Base-by-base conservation (phyloP, 1,140 invertebrate genomes). In the Theocolax elegans region DNA sequence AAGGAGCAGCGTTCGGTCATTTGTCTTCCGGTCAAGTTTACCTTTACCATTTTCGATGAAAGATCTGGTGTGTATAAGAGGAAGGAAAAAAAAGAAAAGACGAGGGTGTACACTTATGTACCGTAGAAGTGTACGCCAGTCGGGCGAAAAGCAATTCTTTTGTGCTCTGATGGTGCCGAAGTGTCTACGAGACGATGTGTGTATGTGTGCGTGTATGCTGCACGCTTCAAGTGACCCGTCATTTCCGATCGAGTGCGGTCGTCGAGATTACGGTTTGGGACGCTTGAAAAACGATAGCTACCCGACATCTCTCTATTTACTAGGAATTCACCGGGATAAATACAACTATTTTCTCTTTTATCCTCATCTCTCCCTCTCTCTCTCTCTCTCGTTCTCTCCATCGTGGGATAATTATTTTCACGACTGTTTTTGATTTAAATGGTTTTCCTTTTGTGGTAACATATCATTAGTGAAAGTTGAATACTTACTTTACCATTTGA, bases 201-300 rank as follows among this genome's bases (percentile, higher is more conserved):
- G 8, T 9, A 10, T 1, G 35, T 12, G 38, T n/a, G 63, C 2
- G 13, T 17, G 46, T 6, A 49, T 6, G 8, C n/a, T 23, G 19
- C 19, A 21, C 12, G 13, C 2, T n/a, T n/a, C n/a, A 40, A 49
- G 29, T 59, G 27, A 38, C 27, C 38, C 54, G 54, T 67, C 54
- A 59, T 49, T 67, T 59, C 54, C 54, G 42, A 56, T 58, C n/a
- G 21, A 46, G 53, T 17, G 13, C 23, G 31, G 0, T 63, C 29
- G 27, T 9, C 31, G 15, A 49, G 44, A 31, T 48, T 63, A 27
- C 19, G 23, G 9, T 8, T 13, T n/a, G 46, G 40, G 19, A 49
- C 19, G 31, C 49, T 65, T 44, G 49, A 54, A 54, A 54, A 65
- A 42, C 63, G 48, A 44, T 29, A 29, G 31, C 35, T 13, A 10